Conservation (phyloP, 2,797 vertebrate species). For the Xenopus petersii region DNA sequence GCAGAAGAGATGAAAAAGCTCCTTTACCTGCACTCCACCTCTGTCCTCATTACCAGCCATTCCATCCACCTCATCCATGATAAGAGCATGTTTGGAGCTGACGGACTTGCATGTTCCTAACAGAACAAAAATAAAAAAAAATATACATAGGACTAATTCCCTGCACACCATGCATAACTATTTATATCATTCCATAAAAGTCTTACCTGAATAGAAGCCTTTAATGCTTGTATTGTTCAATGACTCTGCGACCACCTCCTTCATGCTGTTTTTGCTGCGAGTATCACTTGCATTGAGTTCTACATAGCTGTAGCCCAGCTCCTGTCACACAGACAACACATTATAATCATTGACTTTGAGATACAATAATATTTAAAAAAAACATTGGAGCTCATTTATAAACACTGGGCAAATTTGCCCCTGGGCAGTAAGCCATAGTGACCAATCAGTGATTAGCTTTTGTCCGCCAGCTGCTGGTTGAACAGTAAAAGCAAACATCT, state of each 20-base stretch:
- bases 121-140: conserved; percentile 19
- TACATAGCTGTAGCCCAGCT: conserved; percentile 89
- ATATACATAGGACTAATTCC: background rate
- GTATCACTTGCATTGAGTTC: conserved; percentile 96
- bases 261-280: conserved; percentile 90
- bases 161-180: background rate
- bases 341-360: background rate
- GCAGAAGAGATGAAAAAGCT: no score
- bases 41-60: conserved; percentile 97
- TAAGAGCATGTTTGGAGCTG: conserved; percentile 82
- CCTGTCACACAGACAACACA: conserved; percentile 65
- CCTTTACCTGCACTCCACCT: conserved; percentile 88
- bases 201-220: conserved; percentile 83
- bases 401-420: no score
- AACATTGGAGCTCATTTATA: no score
- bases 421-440: no score
- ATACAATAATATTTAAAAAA: no score
- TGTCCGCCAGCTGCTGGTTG: no score
- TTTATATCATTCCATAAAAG: background rate
- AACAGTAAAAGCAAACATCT: no score
- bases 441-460: no score
- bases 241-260: conserved; percentile 85
- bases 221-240: conserved; percentile 95
- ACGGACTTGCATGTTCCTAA: conserved; percentile 78
- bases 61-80: conserved; percentile 98